Evolutionary conservation across 2,888 invertebrate genomes (phyloP), one percentile per base, ranked within the genome.

Genomic region (Eulithis prunata): DNA sequence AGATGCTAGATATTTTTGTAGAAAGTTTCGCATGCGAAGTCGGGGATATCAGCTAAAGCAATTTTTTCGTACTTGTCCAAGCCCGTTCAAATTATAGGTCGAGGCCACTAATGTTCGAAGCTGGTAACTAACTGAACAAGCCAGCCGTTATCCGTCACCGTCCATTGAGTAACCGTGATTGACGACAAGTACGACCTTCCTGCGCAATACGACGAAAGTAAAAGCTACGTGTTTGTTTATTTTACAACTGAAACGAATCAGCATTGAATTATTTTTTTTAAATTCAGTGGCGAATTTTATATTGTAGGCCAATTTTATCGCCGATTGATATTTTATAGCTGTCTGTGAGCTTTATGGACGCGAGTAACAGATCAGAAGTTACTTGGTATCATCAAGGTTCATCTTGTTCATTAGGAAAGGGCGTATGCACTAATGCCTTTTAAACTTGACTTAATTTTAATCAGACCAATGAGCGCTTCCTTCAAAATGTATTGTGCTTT

Each of bases 121-220:
- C 54, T 57, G 32, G 21, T 43, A 58, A 43, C 28, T 43, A 55
- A 49, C 41, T 51, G 11, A 41, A 61, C 38, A n/a, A 56, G 45
- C 21, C 36, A 46, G 66, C 47, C 11, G 62, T 47, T 46, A 63
- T 49, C 66, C 53, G 52, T 66, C 64, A 69, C 69, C 67, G 64
- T 49, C 58, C 58, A 66, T 66, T 69, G 69, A 62, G 66, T 63
- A 69, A 66, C 55, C 52, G 57, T 63, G 70, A 68, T 70, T 69
- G 65, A 69, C 57, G 62, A 54, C 57, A 21, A 62, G 21, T 46
- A 41, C 59, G 70, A 71, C 70, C 73, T 71, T 71, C 69, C 61
- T 56, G 62, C 52, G 58, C 51, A 46, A 28, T 55, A 54, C 57
- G 51, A 57, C 59, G 68, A 70, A 70, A 73, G 69, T 67, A 60